These are phyloP conservation scores for Microcebus griseorufus DNA, from an alignment of 2,113 vertebrate species.

Conservation along the genomic window DNA sequence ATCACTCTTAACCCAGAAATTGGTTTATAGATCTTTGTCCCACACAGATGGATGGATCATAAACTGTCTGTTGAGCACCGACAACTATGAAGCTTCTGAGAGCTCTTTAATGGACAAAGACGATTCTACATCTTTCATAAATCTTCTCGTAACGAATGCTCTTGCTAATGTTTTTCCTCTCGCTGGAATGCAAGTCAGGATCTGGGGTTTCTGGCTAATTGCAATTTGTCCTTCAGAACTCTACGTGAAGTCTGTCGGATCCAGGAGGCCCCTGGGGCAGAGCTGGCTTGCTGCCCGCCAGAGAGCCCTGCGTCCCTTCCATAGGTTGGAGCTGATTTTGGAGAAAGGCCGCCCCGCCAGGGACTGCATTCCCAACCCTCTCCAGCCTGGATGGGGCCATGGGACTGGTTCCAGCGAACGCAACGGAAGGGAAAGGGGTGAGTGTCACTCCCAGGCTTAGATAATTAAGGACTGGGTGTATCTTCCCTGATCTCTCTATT, in stretches of 20 bases:
- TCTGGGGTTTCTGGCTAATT: background rate
- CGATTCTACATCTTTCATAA: background rate
- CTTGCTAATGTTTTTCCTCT: background rate
- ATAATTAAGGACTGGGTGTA: background rate
- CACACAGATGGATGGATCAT: background rate
- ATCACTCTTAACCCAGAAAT: conserved; percentile 38
- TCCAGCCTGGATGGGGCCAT: background rate
- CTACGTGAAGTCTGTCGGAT: background rate
- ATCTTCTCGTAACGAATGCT: background rate
- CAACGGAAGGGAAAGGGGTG: background rate
- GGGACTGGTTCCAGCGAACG: background rate
- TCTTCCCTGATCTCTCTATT: background rate
- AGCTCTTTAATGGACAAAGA: conserved; percentile 34
- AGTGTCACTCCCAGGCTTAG: background rate
- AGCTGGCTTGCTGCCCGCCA: background rate
- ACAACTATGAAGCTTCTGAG: conserved; percentile 43
- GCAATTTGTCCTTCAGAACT: background rate
- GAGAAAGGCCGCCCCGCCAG: background rate
- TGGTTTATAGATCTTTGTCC: conserved; percentile 3
- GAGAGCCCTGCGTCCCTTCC: background rate
- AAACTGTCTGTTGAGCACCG: conserved; percentile 32
- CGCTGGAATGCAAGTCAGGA: background rate
- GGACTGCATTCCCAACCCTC: background rate
- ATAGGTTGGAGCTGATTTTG: background rate
- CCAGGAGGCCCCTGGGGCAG: background rate